phyloP scores from a whole-genome alignment of 2,113 vertebrate genomes.

The Cephalopterus ornatus region DNA sequence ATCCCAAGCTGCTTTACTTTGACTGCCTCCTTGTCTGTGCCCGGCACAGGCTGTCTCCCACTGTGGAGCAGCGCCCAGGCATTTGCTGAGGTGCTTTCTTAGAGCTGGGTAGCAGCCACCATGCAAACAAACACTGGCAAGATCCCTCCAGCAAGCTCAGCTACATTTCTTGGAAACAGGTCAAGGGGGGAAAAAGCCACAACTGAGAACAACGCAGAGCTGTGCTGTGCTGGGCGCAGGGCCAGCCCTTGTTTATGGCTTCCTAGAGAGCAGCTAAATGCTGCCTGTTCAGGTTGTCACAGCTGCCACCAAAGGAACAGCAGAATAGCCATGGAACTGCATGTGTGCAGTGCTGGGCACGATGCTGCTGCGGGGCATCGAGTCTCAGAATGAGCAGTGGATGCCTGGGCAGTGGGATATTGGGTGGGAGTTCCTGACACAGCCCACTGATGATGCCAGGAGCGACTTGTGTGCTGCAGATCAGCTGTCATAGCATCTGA shows the following conservation, averaged over 20 bases:
- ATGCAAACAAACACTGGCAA: background rate
- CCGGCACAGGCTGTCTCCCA: background rate
- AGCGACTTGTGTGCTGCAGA: background rate
- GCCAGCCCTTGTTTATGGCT: background rate
- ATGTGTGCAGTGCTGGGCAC: too few relatives aligned
- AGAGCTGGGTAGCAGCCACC: constrained; percentile 3
- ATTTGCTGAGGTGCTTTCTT: background rate
- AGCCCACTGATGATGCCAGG: background rate
- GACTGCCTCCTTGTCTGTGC: background rate
- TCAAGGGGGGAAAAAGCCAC: constrained; percentile 5
- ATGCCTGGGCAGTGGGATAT: background rate
- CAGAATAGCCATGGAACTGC: background rate
- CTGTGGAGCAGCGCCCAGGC: background rate
- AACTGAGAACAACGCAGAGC: background rate
- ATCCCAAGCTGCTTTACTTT: background rate
- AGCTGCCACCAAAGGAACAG: background rate
- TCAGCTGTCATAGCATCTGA: background rate
- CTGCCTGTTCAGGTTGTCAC: background rate
- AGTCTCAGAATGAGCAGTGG: background rate
- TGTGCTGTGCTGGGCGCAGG: background rate
- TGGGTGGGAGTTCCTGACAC: background rate
- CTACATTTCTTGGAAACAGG: constrained; percentile 19
- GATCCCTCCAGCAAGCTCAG: background rate
- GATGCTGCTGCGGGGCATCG: background rate
- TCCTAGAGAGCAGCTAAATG: background rate